phyloP scores from a whole-genome alignment of 2,888 invertebrate genomes.

The Diploptera punctata region DNA sequence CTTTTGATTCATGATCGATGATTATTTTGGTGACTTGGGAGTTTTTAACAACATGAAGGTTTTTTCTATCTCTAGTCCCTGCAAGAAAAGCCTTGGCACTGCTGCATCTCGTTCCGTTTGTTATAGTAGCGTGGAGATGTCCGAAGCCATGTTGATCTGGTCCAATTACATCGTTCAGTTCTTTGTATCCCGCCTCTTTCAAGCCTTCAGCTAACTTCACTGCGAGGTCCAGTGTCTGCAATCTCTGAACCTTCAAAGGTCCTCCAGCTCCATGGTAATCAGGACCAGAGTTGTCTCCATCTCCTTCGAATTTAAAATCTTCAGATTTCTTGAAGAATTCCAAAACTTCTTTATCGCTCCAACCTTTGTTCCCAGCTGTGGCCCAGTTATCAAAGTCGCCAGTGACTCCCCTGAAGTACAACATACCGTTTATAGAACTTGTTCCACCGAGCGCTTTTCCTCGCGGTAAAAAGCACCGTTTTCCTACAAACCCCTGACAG shows the following conservation, averaged over 20 bases:
- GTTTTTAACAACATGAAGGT: slow-evolving; percentile 43
- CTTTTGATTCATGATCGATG: slow-evolving; percentile 34
- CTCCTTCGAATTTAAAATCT: background rate
- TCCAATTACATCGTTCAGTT: slow-evolving; percentile 54
- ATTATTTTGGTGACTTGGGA: slow-evolving; percentile 41
- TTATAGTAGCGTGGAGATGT: slow-evolving; percentile 58
- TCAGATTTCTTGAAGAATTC: background rate
- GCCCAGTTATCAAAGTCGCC: slow-evolving; percentile 91
- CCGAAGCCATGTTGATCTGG: slow-evolving; percentile 58
- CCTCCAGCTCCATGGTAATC: slow-evolving; percentile 56
- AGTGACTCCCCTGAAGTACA: slow-evolving; percentile 87
- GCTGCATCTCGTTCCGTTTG: slow-evolving; percentile 56
- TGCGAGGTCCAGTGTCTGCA: slow-evolving; percentile 59
- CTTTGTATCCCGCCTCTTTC: slow-evolving; percentile 56
- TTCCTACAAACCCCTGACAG: slow-evolving; percentile 86
- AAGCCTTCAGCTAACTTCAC: slow-evolving; percentile 56
- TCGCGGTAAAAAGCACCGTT: slow-evolving; percentile 89
- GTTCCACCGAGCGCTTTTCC: slow-evolving; percentile 89
- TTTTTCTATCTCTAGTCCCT: slow-evolving; percentile 39
- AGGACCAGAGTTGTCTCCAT: background rate
- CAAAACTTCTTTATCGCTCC: slow-evolving; percentile 66
- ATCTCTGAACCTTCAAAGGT: slow-evolving; percentile 56
- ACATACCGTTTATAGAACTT: slow-evolving; percentile 90
- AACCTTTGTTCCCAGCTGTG: slow-evolving; percentile 80
- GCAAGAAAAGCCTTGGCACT: slow-evolving; percentile 68